Evolutionary conservation across 2,888 invertebrate species (phyloP), one percentile per base, ranked within the genome.

Genomic region (Phalangium opilio): DNA sequence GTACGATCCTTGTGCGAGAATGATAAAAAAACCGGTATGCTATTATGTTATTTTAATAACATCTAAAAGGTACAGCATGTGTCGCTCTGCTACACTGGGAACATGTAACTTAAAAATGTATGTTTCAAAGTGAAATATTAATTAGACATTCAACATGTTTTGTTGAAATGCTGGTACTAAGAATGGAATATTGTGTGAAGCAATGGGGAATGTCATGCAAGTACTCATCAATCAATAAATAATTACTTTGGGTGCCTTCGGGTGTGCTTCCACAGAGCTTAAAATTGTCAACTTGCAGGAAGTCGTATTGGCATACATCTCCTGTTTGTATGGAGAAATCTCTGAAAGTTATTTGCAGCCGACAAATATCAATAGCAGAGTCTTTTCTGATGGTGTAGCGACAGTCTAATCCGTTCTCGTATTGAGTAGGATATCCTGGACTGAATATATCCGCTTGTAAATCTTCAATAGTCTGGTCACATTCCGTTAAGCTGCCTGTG

Each of bases 201-300:
- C n/a, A n/a, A n/a, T n/a, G n/a, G n/a, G n/a, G n/a, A n/a, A n/a
- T n/a, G n/a, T n/a, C n/a, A n/a, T n/a, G n/a, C n/a, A n/a, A n/a
- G n/a, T n/a, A n/a, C n/a, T n/a, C n/a, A n/a, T n/a, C n/a, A n/a
- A n/a, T n/a, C n/a, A n/a, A n/a, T n/a, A n/a, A n/a, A 12, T 12
- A 51, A 52, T 43, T 43, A 56, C 56, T 48, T 20, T 54, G 50
- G 20, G 52, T 54, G 18, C 56, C 56, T n/a, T 52, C 54, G 3
- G 50, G 48, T 2, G 51, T 52, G 11, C 50, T 52, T 7, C 55
- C 56, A 34, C 56, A 56, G 3, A 51, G 51, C 21, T 49, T 35
- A 15, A 51, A 49, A 1, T 53, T 54, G 32, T 56, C 55, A 32
- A 56, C 51, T 35, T 55, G 52, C 3, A 56, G 38, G 38, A 51